A percentile compares a stretch with the other conserved stretches of the same genome.
phyloP scores from a whole-genome alignment of 2,888 invertebrate genomes.

The Psylliodes chrysocephalus region DNA sequence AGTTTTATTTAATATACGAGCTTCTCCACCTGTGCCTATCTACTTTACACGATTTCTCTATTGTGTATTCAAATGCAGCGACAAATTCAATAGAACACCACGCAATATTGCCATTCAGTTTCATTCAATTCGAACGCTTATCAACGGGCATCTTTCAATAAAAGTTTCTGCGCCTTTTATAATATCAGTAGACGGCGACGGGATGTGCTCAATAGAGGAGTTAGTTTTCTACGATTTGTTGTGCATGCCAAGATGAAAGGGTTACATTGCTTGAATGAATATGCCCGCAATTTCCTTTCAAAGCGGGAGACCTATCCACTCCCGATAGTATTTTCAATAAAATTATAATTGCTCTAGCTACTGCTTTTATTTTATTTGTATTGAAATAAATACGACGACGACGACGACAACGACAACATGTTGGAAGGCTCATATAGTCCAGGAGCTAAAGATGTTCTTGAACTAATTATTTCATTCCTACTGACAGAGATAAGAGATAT shows the following conservation, averaged over 20 bases:
- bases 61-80: conserved; percentile 14
- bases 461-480: too few species aligned
- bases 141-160: conserved; percentile 17
- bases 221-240: neutral
- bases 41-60: neutral
- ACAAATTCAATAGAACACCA: conserved; percentile 26
- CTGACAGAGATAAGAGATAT: too few species aligned
- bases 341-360: neutral
- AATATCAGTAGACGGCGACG: neutral
- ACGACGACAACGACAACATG: too few species aligned
- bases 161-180: conserved; percentile 18
- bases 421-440: too few species aligned
- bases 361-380: too few species aligned
- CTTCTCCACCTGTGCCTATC: neutral
- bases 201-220: conserved; percentile 1
- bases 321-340: neutral
- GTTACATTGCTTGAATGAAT: neutral
- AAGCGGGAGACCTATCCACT: neutral
- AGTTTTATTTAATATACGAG: too few species aligned
- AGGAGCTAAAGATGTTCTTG: too few species aligned
- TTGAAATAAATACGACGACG: too few species aligned
- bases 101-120: conserved; percentile 17
- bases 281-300: neutral
- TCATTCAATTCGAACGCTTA: conserved; percentile 15
- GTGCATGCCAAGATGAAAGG: neutral